Evolutionary conservation across 2,888 invertebrate species (phyloP), one percentile per base, ranked within the genome.

Genomic region (Hypsopygia costalis): DNA sequence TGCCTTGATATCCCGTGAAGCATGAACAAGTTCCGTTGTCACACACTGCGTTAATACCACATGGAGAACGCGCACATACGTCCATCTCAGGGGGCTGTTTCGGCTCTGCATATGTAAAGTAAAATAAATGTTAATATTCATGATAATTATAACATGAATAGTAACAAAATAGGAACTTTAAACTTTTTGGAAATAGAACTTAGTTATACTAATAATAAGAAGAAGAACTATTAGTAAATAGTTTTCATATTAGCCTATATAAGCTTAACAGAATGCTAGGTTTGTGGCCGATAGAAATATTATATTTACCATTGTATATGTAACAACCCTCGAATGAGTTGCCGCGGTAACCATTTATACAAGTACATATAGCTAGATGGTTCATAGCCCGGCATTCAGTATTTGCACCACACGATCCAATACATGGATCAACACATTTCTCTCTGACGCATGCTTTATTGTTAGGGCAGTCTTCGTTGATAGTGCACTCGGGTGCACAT

Each of bases 311-410:
- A 52, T 66, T 63, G 41, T 61, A 58, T 31, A 67, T 42, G 37
- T 76, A 74, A 52, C 88, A 88, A 41, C 79, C 76, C 28, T 91
- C 90, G 59, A 95, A 94, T 6, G 95, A 94, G 81, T 95, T 94
- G 36, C 95, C 94, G 32, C 92, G 92, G 61, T 91, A 93, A 7
- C 92, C 92, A 32, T 63, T 68, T 29, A 85, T 78, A 66, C 96
- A 96, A 48, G 91, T 91, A 64, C 95, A 96, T 54, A 94, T 92
- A 11, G 95, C 95, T 37, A 93, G 91, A 66, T 95, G 95, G 62
- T 94, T 94, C 62, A 92, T 86, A 1, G 94, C 93, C 49, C 90
- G 89, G 58, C 95, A 95, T 27, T 92, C 86, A 0, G 95, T 91
- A 61, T 93, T 92, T 10, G 89, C 70, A n/a, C 94, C 94, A 64